Percentiles rank a stretch among this genome's conserved stretches.
phyloP scores from a whole-genome alignment of 2,888 invertebrate species.

The Antheraea yamamai region DNA sequence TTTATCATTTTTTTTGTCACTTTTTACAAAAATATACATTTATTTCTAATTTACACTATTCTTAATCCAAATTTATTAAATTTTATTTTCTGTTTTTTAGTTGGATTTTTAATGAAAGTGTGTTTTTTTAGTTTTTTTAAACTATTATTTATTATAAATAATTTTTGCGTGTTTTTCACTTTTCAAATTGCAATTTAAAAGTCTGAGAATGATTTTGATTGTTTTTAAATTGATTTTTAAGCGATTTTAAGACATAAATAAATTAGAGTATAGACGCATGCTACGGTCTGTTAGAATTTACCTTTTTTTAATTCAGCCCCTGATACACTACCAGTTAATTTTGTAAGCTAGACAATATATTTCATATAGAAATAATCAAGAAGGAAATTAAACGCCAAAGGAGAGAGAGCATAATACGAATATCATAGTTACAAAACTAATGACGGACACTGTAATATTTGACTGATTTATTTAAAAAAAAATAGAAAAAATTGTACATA shows the following conservation, averaged over 20 bases:
- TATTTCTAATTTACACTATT: no score
- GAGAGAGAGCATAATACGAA: slow-evolving; percentile 55
- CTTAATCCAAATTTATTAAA: no score
- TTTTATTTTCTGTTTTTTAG: no score
- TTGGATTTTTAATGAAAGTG: no score
- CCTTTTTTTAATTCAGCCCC: background rate
- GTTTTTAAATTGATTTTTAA: background rate
- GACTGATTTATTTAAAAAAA: slow-evolving; percentile 63
- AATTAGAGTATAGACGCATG: background rate
- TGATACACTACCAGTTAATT: background rate
- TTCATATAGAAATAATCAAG: background rate
- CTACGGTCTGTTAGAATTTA: background rate
- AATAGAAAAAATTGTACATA: slow-evolving; percentile 65
- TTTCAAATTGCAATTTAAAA: background rate
- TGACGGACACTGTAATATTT: slow-evolving; percentile 48
- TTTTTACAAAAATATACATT: no score
- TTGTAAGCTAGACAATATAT: background rate
- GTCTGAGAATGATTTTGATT: background rate
- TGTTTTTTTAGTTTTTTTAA: no score
- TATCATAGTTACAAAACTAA: slow-evolving; percentile 48
- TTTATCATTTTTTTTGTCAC: no score
- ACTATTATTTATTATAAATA: no score
- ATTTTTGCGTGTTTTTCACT: background rate
- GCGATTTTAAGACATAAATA: background rate
- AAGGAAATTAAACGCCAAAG: slow-evolving; percentile 16